phyloP scores from a whole-genome alignment of 2,113 vertebrate genomes.

The Esox niger region DNA sequence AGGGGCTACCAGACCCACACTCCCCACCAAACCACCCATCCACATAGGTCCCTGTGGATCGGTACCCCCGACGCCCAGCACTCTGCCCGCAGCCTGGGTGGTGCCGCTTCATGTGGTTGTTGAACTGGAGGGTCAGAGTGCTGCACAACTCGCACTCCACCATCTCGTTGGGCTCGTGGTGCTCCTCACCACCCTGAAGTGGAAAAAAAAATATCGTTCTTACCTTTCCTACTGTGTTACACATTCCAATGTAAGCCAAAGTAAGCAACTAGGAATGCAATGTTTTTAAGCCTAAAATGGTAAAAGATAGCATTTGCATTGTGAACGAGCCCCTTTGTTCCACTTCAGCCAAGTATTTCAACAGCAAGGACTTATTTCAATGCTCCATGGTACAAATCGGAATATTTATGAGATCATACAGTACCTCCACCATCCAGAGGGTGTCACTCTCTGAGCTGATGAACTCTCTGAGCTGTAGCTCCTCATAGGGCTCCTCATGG shows the following conservation, averaged over 20 bases:
- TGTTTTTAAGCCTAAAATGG: too few species aligned
- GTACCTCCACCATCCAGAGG: constrained; percentile 77
- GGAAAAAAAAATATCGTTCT: too few species aligned
- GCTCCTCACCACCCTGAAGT: constrained; percentile 68
- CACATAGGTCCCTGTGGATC: constrained; percentile 77
- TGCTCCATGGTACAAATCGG: too few species aligned
- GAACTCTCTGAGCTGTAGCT: constrained; percentile 76
- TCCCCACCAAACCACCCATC: constrained; percentile 82
- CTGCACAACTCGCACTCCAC: constrained; percentile 79
- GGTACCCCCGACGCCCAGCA: constrained; percentile 75
- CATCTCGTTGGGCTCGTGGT: constrained; percentile 67
- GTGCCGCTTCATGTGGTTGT: constrained; percentile 75
- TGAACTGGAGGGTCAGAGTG: constrained; percentile 77
- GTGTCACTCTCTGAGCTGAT: constrained; percentile 74
- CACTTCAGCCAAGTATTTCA: too few species aligned
- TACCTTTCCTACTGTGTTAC: too few species aligned
- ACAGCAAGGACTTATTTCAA: too few species aligned
- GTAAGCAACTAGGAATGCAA: too few species aligned
- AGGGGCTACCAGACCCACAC: constrained; percentile 78
- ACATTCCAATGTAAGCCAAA: too few species aligned
- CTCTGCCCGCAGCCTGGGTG: constrained; percentile 81
- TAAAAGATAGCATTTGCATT: too few species aligned
- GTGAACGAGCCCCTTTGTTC: too few species aligned
- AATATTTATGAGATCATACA: background rate
- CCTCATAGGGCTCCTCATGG: constrained; percentile 76